Evolutionary conservation across 2,797 vertebrate species (phyloP).

Genomic region (Notolabrus celidotus): DNA sequence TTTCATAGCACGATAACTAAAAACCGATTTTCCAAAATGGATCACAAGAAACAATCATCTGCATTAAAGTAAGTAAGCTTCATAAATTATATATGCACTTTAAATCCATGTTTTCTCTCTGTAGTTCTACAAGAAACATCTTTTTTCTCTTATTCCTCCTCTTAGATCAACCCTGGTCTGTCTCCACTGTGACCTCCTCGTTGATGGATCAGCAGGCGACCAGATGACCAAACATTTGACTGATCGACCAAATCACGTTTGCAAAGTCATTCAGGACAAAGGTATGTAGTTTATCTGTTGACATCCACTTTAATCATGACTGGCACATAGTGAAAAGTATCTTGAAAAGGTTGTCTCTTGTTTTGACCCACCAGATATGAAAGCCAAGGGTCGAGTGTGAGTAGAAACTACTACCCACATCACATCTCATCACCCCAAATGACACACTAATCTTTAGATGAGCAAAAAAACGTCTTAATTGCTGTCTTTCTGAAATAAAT

Average conservation of each 20-base stretch:
- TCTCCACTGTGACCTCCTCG: constrained; percentile 93
- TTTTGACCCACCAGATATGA: constrained; percentile 68
- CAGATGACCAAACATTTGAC: constrained; percentile 94
- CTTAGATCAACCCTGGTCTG: constrained; percentile 92
- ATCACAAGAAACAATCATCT: constrained; percentile 79
- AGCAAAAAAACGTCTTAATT: constrained; percentile 8
- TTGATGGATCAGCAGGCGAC: constrained; percentile 89
- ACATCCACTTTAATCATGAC: constrained; percentile 12
- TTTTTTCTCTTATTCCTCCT: constrained; percentile 28
- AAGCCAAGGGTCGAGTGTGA: constrained; percentile 73
- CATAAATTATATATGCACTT: not conserved
- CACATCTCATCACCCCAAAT: constrained; percentile 6
- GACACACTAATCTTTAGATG: constrained; percentile 20
- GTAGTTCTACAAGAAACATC: not conserved
- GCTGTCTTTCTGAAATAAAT: not conserved
- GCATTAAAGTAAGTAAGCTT: constrained; percentile 84
- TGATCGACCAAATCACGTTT: constrained; percentile 88
- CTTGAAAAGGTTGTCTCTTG: constrained; percentile 49
- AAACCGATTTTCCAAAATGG: constrained; percentile 89
- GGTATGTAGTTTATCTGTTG: constrained; percentile 63
- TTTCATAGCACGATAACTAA: constrained; percentile 92
- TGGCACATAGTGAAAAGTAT: not conserved
- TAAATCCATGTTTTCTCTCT: constrained; percentile 4
- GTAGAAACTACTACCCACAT: constrained; percentile 59
- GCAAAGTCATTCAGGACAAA: constrained; percentile 91